phyloP scores from a whole-genome alignment of 2,797 vertebrate species.

The Pseudomugil gertrudae region DNA sequence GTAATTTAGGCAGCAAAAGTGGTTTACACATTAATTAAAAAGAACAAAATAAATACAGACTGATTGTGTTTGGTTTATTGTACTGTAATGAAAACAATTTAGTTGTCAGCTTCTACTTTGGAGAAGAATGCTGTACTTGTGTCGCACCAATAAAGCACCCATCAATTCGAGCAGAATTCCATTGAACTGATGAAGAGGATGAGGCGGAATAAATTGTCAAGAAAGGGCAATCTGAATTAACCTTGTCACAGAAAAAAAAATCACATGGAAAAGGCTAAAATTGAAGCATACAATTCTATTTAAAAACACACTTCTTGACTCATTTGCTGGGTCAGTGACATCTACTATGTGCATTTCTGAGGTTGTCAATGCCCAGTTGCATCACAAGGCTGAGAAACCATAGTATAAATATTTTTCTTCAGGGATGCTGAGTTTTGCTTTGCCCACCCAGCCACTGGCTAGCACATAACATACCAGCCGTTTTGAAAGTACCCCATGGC shows the following conservation, averaged over 20 bases:
- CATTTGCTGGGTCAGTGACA: neutral
- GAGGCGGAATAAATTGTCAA: constrained; percentile 13
- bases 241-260: neutral
- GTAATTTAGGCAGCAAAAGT: constrained; percentile 30
- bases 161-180: constrained; percentile 37
- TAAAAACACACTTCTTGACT: neutral
- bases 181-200: constrained; percentile 38
- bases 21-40: constrained; percentile 15
- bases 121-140: constrained; percentile 22
- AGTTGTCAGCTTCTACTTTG: constrained; percentile 29
- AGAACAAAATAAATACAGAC: constrained; percentile 33
- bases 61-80: constrained; percentile 35
- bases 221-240: constrained; percentile 22
- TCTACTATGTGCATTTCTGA: neutral
- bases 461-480: neutral
- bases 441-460: neutral
- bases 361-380: too few relatives aligned
- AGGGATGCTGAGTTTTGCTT: neutral
- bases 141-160: constrained; percentile 38
- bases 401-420: neutral
- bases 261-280: neutral
- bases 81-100: constrained; percentile 37
- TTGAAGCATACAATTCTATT: constrained; percentile 3
- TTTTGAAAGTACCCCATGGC: too few relatives aligned
- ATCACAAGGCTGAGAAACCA: too few relatives aligned